Base-by-base conservation (phyloP, 2,797 vertebrate genomes). In the Melanotaenia pygmaea region DNA sequence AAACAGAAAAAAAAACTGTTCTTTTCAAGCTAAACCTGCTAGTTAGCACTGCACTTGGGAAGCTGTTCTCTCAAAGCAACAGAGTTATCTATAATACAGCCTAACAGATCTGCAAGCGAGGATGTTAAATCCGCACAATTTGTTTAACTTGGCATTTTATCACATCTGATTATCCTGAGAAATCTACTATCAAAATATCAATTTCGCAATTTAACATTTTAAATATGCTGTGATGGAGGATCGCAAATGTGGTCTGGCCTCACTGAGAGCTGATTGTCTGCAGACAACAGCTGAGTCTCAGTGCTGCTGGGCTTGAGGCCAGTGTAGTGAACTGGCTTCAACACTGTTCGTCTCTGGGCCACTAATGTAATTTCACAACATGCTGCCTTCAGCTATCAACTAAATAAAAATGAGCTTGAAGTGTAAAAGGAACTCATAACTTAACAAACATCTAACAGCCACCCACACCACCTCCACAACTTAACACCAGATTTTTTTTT, bases 331-430 rank as follows among this genome's bases (percentile, higher is more conserved):
- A 63, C 35, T 24, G 60, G 28, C 18, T 45, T 70, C 32, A 18
- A 56, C 45, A 1, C 4, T 7, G 38, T 59, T 64, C 7, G 9
- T 57, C 8, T 71, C 1, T 1, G 16, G 71, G 58, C 32, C 3
- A 11, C 53, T 60, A 9, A 74, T 62, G 30, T 8, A 22, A 20
- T 57, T 57, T 60, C 34, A 59, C 60, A 35, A 24, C 56, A 2
- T 12, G 38, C 64, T 34, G 26, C 50, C 56, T 54, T 68, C 24
- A 45, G 47, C 30, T 18, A 43, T 57, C 20, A 30, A 18, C 34
- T 9, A 16, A 64, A 64, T 58, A 20, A 60, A 38, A 14, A 5
- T n/a, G 11, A 77, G 57, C 32, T 53, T 64, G 22, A 72, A 43
- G 43, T 68, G 34, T 34, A 22, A 18, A n/a, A 28, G 38, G 10